A percentile compares a stretch with the other conserved stretches of the same genome.
Conservation (phyloP, 2,113 vertebrate species). For the Progne subis region DNA sequence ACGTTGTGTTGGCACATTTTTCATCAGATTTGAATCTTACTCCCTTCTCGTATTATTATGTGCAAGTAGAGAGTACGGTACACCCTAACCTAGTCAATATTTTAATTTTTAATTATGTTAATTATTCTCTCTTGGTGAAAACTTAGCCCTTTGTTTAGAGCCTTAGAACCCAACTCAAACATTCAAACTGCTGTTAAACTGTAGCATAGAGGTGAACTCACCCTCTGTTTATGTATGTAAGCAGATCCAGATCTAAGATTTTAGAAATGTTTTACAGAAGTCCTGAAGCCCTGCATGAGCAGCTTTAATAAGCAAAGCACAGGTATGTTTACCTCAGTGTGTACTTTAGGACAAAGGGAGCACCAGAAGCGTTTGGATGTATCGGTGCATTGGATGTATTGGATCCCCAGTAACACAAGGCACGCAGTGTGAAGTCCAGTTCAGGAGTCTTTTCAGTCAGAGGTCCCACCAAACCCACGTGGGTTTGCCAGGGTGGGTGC, state of each 20-base stretch:
- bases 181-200: background rate
- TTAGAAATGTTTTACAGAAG: background rate
- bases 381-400: accelerated
- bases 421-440: background rate
- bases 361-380: background rate
- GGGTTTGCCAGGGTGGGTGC: background rate
- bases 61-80: background rate
- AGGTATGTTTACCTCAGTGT: background rate
- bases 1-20: background rate
- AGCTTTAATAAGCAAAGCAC: background rate
- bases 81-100: background rate
- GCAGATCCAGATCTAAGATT: background rate
- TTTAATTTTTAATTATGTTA: background rate
- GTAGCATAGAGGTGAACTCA: background rate
- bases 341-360: background rate
- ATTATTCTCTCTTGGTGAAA: background rate
- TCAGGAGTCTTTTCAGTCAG: background rate
- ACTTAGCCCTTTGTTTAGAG: background rate
- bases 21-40: background rate
- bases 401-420: background rate
- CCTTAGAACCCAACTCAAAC: background rate
- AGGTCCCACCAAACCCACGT: background rate
- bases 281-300: background rate
- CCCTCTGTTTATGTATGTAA: background rate
- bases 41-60: background rate